phyloP scores from a whole-genome alignment of 37 sponge, comb jelly and placozoan species.

The Theonella swinhoei region DNA sequence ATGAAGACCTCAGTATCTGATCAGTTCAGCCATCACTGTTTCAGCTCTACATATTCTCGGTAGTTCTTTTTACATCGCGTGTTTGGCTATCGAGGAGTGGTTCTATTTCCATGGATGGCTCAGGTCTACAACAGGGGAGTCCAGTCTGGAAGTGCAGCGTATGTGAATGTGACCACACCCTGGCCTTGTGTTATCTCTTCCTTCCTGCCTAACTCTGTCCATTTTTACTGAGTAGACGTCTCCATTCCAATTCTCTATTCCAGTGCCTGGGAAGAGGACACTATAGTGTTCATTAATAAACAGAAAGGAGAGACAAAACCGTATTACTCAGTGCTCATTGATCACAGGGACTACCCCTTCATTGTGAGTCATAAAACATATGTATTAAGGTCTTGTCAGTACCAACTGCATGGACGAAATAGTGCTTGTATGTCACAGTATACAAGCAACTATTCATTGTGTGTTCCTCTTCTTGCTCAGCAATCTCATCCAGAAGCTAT shows the following conservation, averaged over 20 bases:
- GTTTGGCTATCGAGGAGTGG: constrained; percentile 94
- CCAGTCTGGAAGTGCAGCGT: neutral
- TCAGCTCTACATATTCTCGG: neutral
- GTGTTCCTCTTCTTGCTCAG: constrained; percentile 21
- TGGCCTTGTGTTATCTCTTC: neutral
- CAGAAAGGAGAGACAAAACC: constrained; percentile 53
- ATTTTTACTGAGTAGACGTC: neutral
- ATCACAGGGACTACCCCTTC: constrained; percentile 86
- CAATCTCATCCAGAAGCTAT: constrained; percentile 76
- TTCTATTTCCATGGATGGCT: constrained; percentile 91
- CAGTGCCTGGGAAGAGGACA: constrained; percentile 42
- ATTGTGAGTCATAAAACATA: constrained; percentile 81
- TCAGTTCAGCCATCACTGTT: neutral
- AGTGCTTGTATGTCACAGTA: too few relatives aligned
- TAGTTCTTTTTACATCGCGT: constrained; percentile 94
- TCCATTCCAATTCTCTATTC: neutral
- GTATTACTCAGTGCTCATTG: constrained; percentile 91
- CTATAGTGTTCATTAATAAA: constrained; percentile 30
- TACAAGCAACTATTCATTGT: too few relatives aligned
- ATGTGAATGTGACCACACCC: neutral
- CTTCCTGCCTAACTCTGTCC: neutral
- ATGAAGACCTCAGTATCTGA: neutral
- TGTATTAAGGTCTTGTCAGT: too few relatives aligned
- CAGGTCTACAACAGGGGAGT: constrained; percentile 80
- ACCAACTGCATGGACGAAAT: neutral